Evolutionary conservation across 1,140 invertebrate species (phyloP).

Genomic region (Sinella curviseta): DNA sequence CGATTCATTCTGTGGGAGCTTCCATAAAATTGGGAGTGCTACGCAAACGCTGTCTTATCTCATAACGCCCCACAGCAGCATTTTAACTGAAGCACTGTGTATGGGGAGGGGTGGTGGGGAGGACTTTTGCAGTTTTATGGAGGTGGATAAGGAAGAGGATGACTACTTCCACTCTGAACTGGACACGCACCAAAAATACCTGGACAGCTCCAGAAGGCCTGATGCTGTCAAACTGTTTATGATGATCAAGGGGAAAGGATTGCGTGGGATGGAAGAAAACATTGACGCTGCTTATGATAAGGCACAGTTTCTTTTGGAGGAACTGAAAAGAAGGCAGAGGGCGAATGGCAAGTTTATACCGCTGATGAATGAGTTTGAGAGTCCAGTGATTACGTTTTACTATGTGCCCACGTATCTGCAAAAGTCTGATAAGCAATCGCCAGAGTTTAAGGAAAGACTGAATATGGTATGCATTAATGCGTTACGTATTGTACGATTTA

Average conservation of each 20-base stretch:
- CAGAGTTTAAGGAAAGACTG: background rate
- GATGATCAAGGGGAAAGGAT: constrained; percentile 57
- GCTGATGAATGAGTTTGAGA: background rate
- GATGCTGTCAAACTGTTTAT: constrained; percentile 64
- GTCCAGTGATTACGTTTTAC: constrained; percentile 1
- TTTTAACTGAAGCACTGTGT: constrained; percentile 3
- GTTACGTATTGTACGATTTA: background rate
- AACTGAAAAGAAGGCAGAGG: background rate
- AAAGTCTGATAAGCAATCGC: background rate
- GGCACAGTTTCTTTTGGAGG: background rate
- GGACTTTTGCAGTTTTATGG: too few relatives aligned
- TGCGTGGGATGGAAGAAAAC: background rate
- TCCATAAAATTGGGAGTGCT: constrained; percentile 86
- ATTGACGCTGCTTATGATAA: background rate
- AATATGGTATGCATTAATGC: background rate
- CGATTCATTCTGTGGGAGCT: constrained; percentile 56
- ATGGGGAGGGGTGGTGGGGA: background rate
- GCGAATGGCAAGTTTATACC: background rate
- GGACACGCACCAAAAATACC: constrained; percentile 56
- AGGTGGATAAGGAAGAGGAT: background rate
- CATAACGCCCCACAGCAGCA: constrained; percentile 58
- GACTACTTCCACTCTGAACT: background rate
- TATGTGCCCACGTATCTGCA: background rate
- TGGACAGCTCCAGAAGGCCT: constrained; percentile 51
- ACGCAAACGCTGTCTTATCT: constrained; percentile 88